Base-by-base conservation (phyloP, 2,888 invertebrate species). In the Boloria selene region DNA sequence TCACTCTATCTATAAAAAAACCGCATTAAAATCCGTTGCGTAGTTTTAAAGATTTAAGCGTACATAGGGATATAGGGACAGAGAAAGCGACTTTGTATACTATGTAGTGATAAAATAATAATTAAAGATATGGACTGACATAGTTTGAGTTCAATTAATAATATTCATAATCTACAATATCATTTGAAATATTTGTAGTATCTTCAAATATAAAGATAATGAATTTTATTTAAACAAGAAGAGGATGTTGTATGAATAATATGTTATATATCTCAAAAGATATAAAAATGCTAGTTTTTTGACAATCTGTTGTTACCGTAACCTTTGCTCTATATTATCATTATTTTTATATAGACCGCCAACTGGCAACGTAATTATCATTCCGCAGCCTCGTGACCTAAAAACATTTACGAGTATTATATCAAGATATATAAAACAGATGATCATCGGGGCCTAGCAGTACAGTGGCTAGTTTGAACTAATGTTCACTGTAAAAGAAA, bases 381-480 rank as follows among this genome's bases (percentile, higher is more conserved):
- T 81, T 75, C 70, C 68, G 72, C 84, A 87, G 88, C 89, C 89
- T 89, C 90, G 81, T 91, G 89, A 90, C 91, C 91, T 85, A 90
- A 88, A 87, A 78, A 74, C 74, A 75, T 79, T 68, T 26, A 65
- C n/a, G n/a, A n/a, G 61, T 68, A 70, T 64, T 22, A 22, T 62
- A 67, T 10, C 73, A 69, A 70, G 65, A 70, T 53, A 54, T 63
- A 55, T 66, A 10, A 10, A 38, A 47, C 64, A 38, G 62, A 38
- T 59, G 31, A 59, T 31, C 31, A 38, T 59, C 14, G 6, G 47
- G 14, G 17, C 31, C 16, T 13, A 45, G 56, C 22, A 22, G 22
- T 22, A 7, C 31, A 3, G 10, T 38, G 31, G 31, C 7, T 10
- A 10, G 31, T 38, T 38, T 38, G 31, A 38, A 38, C 31, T 38